Evolutionary conservation across 2,113 vertebrate genomes (phyloP), one percentile per base, ranked within the genome.

Genomic region (Anoplopoma fimbria): DNA sequence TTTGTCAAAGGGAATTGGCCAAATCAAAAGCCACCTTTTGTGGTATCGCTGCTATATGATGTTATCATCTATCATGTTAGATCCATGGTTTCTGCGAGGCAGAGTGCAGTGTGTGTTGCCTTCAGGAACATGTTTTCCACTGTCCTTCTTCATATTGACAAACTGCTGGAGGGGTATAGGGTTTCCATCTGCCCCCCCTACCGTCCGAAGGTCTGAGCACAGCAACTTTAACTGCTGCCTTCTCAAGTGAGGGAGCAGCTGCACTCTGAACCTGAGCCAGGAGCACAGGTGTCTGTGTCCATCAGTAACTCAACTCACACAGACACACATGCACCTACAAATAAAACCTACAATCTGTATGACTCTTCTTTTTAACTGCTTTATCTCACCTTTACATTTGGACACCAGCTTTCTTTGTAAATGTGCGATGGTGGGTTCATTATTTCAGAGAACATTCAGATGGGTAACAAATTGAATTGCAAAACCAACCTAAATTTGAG

Each of bases 201-300:
- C 84, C 79, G 57, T 79, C 74, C 64, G 81, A 95, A 94, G 92
- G 70, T 91, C 94, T 94, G 94, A 94, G 91, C 93, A 23, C 93
- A 95, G 95, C 94, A 93, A 94, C 90, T 93, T 94, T 84, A 88
- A 85, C 83, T 86, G 86, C 91, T 69, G 90, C 81, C 92, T 85
- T 94, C 87, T 95, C 80, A 92, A 94, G 91, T 88, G 88, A 88
- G 90, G 81, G 69, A 93, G 87, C 94, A 95, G 95, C 94, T 95
- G 95, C 90, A 79, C 87, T 87, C 90, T 94, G 91, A 95, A 94
- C 89, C 93, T 90, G 95, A 95, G 91, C 93, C 93, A 90, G 81
- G 42, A 83, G 76, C 87, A 68, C 95, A 95, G 93, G 94, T 95
- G 94, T 88, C 87, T 57, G 51, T 87, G 93, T 95, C 95, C 89